phyloP scores from a whole-genome alignment of 1,140 invertebrate species.

The Pinna nobilis region DNA sequence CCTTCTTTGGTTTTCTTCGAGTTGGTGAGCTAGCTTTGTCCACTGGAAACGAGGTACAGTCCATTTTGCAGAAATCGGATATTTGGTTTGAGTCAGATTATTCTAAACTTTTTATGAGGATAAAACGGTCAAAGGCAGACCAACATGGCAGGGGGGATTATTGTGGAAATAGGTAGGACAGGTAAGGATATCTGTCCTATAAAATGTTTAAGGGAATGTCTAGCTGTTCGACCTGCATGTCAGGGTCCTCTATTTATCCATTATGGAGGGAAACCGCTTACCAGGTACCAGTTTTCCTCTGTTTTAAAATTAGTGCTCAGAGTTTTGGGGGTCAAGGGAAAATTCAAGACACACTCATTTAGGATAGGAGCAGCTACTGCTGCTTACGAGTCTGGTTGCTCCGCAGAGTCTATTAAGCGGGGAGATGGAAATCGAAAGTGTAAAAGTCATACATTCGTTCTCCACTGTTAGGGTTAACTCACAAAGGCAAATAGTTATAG shows the following conservation, averaged over 20 bases:
- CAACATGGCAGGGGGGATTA: no score
- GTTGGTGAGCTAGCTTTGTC: no score
- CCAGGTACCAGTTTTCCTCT: background rate
- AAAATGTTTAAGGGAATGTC: background rate
- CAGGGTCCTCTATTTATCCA: background rate
- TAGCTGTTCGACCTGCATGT: background rate
- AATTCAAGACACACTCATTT: background rate
- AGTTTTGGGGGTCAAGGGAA: background rate
- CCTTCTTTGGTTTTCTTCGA: no score
- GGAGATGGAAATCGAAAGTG: background rate
- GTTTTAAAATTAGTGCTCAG: background rate
- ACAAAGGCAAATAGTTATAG: no score
- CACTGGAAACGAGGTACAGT: no score
- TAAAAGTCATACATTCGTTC: slow-evolving; percentile 3
- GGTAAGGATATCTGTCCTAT: background rate
- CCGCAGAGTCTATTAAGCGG: background rate
- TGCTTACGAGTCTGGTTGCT: background rate
- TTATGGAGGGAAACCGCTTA: slow-evolving; percentile 7
- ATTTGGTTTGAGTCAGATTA: no score
- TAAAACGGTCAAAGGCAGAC: no score
- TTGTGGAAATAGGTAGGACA: background rate
- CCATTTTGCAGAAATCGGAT: background rate
- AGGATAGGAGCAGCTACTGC: background rate
- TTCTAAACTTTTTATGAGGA: no score
- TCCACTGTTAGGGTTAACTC: no score